Evolutionary conservation across 1,140 invertebrate genomes (phyloP), one percentile per base, ranked within the genome.

Genomic region (roundworm (Caenorhabditis elegans)): DNA sequence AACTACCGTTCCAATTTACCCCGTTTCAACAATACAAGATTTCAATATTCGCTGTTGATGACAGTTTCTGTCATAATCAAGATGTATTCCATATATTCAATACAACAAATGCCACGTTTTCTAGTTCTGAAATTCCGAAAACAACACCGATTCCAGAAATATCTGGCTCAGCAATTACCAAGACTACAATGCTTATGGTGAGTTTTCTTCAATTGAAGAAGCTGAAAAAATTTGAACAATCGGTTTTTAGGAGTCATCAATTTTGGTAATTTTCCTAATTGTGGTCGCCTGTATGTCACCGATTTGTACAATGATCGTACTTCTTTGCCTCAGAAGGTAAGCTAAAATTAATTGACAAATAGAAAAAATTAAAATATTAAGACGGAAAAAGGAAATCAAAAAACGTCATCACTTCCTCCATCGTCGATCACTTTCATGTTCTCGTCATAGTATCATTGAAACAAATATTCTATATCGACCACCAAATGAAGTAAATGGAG

Each of bases 391-490:
- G 19, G 60, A 70, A 22, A 43, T 17, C 4, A 70, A 70, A 4
- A 70, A 70, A 11, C 60, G 60, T 19, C 34, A 70, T 22, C 34
- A 70, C 17, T 70, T 70, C 34, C 34, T 70, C 3, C 60, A 39
- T 43, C 60, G 60, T 39, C 60, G 34, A 10, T 70, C 60, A 70
- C 60, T 70, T 39, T 70, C 60, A 1, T 43, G 34, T 11, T 70
- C 60, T 70, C 31, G 60, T 31, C 80, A 83, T 26, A 82, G 79
- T 26, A 83, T 83, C 28, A 53, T 83, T 15, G 82, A 83, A 28
- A 78, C 65, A n/a, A 83, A 83, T 51, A 77, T 83, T 43, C 55
- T 83, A 5, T 83, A 83, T 65, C 31, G 82, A 28, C 77, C 82
- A 24, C 39, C 39, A 3, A 79, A 46, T 48, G 82, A 83, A 48